Percentiles rank a stretch among this genome's conserved stretches.
These are phyloP conservation scores for Cladopsammia gracilis DNA, from an alignment of 64 coral and sea anemone species.

Conservation along the genomic window DNA sequence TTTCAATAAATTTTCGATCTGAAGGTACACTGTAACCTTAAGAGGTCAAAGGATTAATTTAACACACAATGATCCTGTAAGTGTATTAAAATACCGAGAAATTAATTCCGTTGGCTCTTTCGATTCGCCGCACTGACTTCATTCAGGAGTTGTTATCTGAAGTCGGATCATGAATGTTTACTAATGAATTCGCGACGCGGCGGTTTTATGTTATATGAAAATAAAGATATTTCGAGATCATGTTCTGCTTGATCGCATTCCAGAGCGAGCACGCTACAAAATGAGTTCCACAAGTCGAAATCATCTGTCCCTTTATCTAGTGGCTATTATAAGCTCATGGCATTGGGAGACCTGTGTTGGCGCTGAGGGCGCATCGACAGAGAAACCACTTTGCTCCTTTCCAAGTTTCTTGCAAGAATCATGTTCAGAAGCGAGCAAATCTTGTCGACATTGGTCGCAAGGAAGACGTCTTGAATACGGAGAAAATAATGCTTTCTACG, in stretches of 20 bases:
- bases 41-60: no score
- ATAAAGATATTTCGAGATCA: background rate
- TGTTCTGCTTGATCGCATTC: conserved; percentile 1
- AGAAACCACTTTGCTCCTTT: background rate
- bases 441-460: conserved; percentile 32
- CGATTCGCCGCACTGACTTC: no score
- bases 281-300: background rate
- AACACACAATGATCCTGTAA: no score
- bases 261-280: no score
- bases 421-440: background rate
- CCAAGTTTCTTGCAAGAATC: conserved; percentile 36
- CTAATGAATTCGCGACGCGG: no score
- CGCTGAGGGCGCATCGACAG: background rate
- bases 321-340: background rate
- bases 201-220: background rate
- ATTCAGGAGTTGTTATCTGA: no score
- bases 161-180: no score
- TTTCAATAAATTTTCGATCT: no score
- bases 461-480: background rate
- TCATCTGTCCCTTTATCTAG: background rate
- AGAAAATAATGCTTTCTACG: background rate
- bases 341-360: background rate
- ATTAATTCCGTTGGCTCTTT: no score
- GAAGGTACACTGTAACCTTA: no score
- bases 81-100: no score